These are phyloP conservation scores for Caenorhabditis panamensis DNA, from an alignment of 2,888 invertebrate genomes.

Conservation along the genomic window DNA sequence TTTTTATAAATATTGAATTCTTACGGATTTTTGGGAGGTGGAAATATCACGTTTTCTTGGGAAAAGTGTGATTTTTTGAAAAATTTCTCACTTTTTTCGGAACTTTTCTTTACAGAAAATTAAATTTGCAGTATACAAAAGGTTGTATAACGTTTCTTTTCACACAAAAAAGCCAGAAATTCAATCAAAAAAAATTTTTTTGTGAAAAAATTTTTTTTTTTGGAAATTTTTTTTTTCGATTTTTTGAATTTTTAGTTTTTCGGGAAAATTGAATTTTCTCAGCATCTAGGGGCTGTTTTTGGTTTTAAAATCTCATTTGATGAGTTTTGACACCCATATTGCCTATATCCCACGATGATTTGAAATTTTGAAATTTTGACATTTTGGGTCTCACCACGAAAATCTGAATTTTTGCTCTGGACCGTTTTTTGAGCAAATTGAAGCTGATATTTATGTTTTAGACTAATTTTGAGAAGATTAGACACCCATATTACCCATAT, in stretches of 20 bases:
- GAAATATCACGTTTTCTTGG: not conserved
- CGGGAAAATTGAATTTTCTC: not conserved
- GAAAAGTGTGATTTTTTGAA: not conserved
- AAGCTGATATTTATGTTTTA: no score
- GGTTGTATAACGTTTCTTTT: no score
- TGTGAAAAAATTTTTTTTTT: not conserved
- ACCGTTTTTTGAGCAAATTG: not conserved
- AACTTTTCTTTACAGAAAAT: no score
- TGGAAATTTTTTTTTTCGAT: no score
- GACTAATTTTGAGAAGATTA: not conserved
- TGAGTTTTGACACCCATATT: constrained; percentile 6
- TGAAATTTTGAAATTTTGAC: not conserved
- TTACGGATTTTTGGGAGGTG: not conserved
- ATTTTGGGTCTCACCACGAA: constrained; percentile 4
- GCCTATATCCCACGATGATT: not conserved
- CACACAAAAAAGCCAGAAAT: no score
- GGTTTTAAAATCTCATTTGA: no score
- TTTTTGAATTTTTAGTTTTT: not conserved
- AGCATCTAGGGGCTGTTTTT: no score
- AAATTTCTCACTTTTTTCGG: no score
- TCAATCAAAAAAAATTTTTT: not conserved
- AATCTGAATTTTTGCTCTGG: not conserved
- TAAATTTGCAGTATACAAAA: no score
- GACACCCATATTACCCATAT: not conserved
- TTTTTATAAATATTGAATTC: not conserved